phyloP scores from a whole-genome alignment of 2,888 invertebrate genomes.

The Drosophila monieri region DNA sequence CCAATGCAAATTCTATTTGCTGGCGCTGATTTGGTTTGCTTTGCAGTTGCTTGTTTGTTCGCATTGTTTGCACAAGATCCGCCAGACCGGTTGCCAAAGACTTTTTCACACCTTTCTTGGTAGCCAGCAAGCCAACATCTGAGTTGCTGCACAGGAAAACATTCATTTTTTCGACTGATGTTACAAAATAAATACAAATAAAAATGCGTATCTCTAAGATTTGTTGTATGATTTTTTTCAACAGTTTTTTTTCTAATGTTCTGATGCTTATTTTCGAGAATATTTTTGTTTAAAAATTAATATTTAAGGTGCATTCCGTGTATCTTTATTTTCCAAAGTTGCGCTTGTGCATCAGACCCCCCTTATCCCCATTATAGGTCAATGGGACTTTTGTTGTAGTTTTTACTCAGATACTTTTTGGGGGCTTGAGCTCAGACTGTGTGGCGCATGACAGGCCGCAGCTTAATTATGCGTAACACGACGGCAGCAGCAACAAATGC shows the following conservation, averaged over 20 bases:
- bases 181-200: not conserved
- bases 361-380: constrained; percentile 59
- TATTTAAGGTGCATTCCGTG: not conserved
- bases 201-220: not conserved
- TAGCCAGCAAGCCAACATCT: constrained; percentile 27
- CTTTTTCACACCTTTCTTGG: constrained; percentile 61
- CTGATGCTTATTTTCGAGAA: not conserved
- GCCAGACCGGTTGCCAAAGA: constrained; percentile 51
- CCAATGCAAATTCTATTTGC: constrained; percentile 45
- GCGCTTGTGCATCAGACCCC: constrained; percentile 15
- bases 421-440: constrained; percentile 62
- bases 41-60: constrained; percentile 24
- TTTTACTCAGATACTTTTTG: constrained; percentile 20
- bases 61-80: constrained; percentile 24
- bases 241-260: not conserved
- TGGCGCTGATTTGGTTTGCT: constrained; percentile 23
- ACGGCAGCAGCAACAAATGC: constrained; percentile 38
- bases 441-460: constrained; percentile 49
- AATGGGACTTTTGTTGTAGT: constrained; percentile 51
- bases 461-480: constrained; percentile 77
- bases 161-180: not conserved
- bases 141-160: constrained; percentile 1
- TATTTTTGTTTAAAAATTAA: not conserved
- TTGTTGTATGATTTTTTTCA: not conserved
- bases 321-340: constrained; percentile 19